Evolutionary conservation across 2,113 vertebrate genomes (phyloP).

Genomic region (Recurvirostra avosetta): DNA sequence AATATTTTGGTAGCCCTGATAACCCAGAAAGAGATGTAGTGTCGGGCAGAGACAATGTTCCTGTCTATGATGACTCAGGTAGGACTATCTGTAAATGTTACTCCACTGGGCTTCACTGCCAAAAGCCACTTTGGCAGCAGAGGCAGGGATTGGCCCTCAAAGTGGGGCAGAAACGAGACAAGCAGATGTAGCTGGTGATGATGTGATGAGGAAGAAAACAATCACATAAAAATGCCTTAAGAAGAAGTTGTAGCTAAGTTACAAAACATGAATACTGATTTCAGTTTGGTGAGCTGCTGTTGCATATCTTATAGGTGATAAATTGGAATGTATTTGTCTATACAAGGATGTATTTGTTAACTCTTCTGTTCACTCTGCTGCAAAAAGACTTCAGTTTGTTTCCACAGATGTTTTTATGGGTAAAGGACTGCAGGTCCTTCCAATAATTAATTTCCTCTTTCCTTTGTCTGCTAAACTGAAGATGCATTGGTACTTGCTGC

Average conservation of each 20-base stretch:
- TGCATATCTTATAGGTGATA: neutral
- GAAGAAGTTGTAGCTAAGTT: slow-evolving; percentile 16
- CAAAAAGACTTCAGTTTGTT: neutral
- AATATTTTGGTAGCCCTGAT: neutral
- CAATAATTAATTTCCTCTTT: neutral
- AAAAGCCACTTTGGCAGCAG: neutral
- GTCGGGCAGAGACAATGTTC: neutral
- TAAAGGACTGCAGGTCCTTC: neutral
- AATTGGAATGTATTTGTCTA: neutral
- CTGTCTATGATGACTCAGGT: neutral
- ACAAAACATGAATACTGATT: slow-evolving; percentile 42
- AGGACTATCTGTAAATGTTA: neutral
- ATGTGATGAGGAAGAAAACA: neutral
- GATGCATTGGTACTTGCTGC: neutral
- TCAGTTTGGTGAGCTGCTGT: slow-evolving; percentile 43
- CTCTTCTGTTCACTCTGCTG: neutral
- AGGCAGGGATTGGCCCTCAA: neutral
- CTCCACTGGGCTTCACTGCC: neutral
- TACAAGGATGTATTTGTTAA: slow-evolving; percentile 15
- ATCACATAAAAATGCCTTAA: neutral
- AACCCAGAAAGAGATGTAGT: neutral
- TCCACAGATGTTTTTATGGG: neutral
- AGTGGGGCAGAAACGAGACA: neutral
- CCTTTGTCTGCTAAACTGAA: neutral
- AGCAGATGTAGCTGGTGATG: neutral